phyloP scores from a whole-genome alignment of 2,888 invertebrate species.

The Ferdinandea cuprea region DNA sequence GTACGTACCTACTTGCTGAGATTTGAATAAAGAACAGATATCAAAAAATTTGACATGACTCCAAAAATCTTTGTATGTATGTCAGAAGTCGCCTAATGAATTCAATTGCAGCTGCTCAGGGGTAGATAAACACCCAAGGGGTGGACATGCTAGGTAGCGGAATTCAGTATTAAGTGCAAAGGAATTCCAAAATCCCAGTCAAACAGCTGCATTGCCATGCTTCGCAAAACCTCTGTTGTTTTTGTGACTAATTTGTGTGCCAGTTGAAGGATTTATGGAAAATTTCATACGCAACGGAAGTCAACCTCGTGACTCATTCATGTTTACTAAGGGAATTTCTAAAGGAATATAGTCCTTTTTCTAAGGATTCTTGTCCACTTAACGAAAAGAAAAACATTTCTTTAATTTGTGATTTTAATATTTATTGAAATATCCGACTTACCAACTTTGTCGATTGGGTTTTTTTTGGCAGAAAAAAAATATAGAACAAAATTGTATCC shows the following conservation, averaged over 20 bases:
- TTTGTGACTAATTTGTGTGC: conserved; percentile 16
- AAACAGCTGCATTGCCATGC: conserved; percentile 56
- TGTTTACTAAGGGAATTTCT: conserved; percentile 40
- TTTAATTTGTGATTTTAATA: background rate
- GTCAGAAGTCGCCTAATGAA: too few relatives aligned
- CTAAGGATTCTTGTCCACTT: conserved; percentile 12
- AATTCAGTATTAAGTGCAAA: background rate
- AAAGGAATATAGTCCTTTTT: conserved; percentile 3
- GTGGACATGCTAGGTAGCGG: conserved; percentile 5
- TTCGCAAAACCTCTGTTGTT: conserved; percentile 7
- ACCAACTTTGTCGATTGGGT: conserved; percentile 6
- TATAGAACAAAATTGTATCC: conserved; percentile 30
- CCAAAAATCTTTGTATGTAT: too few relatives aligned
- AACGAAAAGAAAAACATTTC: conserved; percentile 11
- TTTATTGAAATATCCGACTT: background rate
- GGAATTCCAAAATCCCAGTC: conserved; percentile 36
- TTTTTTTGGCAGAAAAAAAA: conserved; percentile 12
- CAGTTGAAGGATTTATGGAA: conserved; percentile 23
- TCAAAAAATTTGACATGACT: too few relatives aligned
- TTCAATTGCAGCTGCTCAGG: conserved; percentile 3
- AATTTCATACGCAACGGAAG: conserved; percentile 21
- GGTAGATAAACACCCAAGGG: background rate
- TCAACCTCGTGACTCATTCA: conserved; percentile 59
- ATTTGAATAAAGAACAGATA: too few relatives aligned
- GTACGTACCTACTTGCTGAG: too few relatives aligned